Evolutionary conservation across 2,797 vertebrate species (phyloP).

Genomic region (Crocidura indochinensis): DNA sequence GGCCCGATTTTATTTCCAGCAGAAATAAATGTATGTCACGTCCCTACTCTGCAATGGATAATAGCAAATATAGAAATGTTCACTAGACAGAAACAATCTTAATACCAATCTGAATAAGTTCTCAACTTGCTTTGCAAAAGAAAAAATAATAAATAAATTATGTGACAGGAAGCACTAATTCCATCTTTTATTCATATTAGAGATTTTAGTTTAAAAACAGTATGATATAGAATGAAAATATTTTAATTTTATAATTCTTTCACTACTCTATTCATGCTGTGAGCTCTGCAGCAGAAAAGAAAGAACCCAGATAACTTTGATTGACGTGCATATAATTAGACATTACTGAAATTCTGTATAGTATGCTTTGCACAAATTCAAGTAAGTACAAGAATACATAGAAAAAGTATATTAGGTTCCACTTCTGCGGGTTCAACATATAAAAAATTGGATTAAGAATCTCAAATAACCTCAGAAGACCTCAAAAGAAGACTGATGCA

Average conservation of each 20-base stretch:
- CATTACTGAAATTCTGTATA: constrained; percentile 34
- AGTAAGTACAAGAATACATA: constrained; percentile 39
- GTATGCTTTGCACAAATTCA: constrained; percentile 36
- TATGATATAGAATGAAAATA: neutral
- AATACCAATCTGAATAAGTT: constrained; percentile 12
- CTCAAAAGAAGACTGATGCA: constrained; percentile 39
- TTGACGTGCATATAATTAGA: neutral
- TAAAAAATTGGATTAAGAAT: constrained; percentile 47
- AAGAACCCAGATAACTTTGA: constrained; percentile 27
- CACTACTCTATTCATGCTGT: constrained; percentile 14
- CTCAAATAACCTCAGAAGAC: constrained; percentile 35
- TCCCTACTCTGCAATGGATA: neutral
- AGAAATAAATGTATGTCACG: neutral
- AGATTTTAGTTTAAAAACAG: neutral
- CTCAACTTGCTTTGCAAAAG: constrained; percentile 22
- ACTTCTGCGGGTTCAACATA: constrained; percentile 37
- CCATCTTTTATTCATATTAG: neutral
- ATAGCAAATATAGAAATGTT: neutral
- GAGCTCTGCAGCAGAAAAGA: constrained; percentile 23
- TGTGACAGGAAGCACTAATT: neutral
- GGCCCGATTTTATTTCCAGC: neutral
- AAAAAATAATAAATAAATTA: neutral
- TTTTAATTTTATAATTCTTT: constrained; percentile 37
- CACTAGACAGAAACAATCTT: neutral
- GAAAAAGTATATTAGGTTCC: constrained; percentile 16